phyloP scores from a whole-genome alignment of 53 echinoderm and acorn worm genomes.

The Temnopleurus reevesii region DNA sequence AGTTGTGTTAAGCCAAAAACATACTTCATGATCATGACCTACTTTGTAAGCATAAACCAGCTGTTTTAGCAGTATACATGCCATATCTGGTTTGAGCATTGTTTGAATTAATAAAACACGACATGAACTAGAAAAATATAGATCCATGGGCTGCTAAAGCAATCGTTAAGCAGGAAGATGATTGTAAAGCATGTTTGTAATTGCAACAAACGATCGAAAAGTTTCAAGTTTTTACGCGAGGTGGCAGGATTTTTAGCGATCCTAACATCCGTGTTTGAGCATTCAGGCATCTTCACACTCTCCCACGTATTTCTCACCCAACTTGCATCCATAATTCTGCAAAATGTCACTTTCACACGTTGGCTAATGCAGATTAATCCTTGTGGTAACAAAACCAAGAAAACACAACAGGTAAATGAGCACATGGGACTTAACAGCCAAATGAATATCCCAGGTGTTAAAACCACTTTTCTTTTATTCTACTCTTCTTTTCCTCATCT shows the following conservation, averaged over 20 bases:
- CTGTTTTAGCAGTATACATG: neutral
- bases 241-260: neutral
- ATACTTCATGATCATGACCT: neutral
- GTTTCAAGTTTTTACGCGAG: slow-evolving; percentile 5
- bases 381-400: slow-evolving; percentile 16
- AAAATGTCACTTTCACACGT: slow-evolving; percentile 32
- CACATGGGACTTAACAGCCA: slow-evolving; percentile 18
- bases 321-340: neutral
- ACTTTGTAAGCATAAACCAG: neutral
- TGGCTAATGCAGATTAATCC: slow-evolving; percentile 33
- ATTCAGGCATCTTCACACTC: slow-evolving; percentile 13
- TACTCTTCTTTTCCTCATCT: too few relatives aligned
- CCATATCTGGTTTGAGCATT: slow-evolving; percentile 9
- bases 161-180: neutral
- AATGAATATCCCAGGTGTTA: slow-evolving; percentile 8
- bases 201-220: slow-evolving; percentile 19
- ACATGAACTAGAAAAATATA: neutral
- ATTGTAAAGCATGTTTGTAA: slow-evolving; percentile 2
- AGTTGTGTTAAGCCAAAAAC: neutral
- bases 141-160: neutral
- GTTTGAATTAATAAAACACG: slow-evolving; percentile 24
- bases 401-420: slow-evolving; percentile 15
- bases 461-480: neutral
- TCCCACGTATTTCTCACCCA: neutral
- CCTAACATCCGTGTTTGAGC: neutral